A percentile compares a stretch with the other conserved stretches of the same genome.
These are phyloP conservation scores for Heterotilapia buettikoferi DNA, from an alignment of 2,113 vertebrate genomes.

Conservation along the genomic window DNA sequence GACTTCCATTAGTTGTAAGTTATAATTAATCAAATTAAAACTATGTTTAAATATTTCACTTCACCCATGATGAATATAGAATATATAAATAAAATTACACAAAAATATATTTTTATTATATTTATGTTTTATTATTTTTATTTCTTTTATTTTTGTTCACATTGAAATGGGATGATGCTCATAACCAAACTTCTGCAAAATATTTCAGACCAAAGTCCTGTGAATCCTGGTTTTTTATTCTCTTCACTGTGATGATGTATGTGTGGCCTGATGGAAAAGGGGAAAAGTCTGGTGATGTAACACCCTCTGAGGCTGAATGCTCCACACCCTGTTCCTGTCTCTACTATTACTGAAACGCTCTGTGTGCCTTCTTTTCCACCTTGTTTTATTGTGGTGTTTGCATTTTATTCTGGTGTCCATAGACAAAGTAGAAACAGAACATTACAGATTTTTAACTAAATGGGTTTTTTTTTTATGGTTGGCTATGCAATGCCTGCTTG, in stretches of 20 bases:
- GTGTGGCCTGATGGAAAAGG: conserved; percentile 56
- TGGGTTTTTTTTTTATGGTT: not conserved
- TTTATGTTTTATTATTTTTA: not conserved
- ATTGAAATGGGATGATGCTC: not conserved
- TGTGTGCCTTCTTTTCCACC: conserved; percentile 21
- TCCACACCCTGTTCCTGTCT: conserved; percentile 59
- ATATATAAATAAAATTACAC: not conserved
- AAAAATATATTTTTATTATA: not conserved
- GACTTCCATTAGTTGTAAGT: not conserved
- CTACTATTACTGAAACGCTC: conserved; percentile 32
- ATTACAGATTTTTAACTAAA: conserved; percentile 19
- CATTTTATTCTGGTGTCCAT: not conserved
- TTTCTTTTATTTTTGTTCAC: not conserved
- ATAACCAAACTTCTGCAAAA: not conserved
- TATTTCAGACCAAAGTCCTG: not conserved
- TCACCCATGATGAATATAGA: not conserved
- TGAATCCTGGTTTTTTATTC: not conserved
- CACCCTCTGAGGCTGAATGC: conserved; percentile 30
- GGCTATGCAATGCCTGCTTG: conserved; percentile 15
- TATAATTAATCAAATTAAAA: not conserved
- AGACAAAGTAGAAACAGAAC: conserved; percentile 19
- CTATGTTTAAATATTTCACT: not conserved
- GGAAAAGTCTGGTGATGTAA: conserved; percentile 70
- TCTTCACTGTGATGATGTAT: conserved; percentile 5
- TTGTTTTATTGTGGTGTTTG: conserved; percentile 18